Base-by-base conservation (phyloP, 2,888 invertebrate species). In the Unio pictorum region DNA sequence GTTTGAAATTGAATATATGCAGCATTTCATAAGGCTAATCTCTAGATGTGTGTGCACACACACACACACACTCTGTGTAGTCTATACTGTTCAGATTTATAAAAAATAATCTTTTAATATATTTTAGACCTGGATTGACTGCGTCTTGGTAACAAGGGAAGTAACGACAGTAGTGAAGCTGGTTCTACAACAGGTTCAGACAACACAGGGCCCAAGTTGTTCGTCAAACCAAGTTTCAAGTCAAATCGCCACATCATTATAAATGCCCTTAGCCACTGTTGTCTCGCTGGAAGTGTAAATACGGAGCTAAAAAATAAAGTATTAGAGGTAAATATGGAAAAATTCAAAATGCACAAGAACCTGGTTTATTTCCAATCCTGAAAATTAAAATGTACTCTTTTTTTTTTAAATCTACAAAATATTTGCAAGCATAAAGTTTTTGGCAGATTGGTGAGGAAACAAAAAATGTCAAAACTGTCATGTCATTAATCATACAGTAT, bases 231-330 rank as follows among this genome's bases (percentile, higher is more conserved):
- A 78, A 94, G 96, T 78, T 95, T 97, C 74, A 99, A 99, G 91
- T 98, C 99, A 30, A 99, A 99, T 91, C 94, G 98, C 76, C 95
- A 95, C 86, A 97, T 99, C 80, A 97, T 99, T 92, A 91, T 97
- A 86, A 99, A 99, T 91, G 99, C 99, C 68, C 96, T 99, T 61
- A 98, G 98, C 90, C 98, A 98, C 91, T 97, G 98, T 91, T 98
- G 99, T 81, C 96, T 99, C 90, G 99, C 99, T 23, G 99, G 99
- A 79, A 96, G 94, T 28, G 99, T 99, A 58, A 99, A 99, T 91
- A 94, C 94, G 78, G 97, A 97, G 87, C 95, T 95, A 59, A 98
- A 98, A 91, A 94, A 95, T 81, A 94, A 96, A 83, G 98, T 98
- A 64, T 92, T 98, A 67, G 97, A 98, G 85, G 91, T 90, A 73